Conservation (phyloP, 2,113 vertebrate species). For the Crocuta crocuta region DNA sequence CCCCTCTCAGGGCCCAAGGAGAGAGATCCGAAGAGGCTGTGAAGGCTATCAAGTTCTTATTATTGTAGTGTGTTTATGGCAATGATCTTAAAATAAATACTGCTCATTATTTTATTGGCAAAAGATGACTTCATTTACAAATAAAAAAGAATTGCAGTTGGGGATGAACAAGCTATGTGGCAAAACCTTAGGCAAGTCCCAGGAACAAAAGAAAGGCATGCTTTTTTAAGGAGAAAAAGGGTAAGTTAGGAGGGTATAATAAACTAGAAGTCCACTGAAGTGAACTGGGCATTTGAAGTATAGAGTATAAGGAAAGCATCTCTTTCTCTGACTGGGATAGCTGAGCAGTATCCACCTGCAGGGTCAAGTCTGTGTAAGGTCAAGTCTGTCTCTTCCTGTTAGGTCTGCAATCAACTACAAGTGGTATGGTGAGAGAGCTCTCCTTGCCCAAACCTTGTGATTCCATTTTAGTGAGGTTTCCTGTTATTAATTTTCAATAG, state of each 20-base stretch:
- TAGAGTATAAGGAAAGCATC: not conserved
- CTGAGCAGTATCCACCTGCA: not conserved
- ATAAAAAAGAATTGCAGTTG: not conserved
- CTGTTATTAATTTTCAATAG: not conserved
- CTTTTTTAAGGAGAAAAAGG: not conserved
- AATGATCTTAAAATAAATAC: not conserved
- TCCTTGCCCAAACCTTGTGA: not conserved
- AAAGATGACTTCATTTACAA: not conserved
- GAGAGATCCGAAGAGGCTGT: not conserved
- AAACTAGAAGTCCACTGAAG: not conserved
- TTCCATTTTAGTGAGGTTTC: not conserved
- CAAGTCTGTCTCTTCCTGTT: not conserved
- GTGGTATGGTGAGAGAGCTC: not conserved
- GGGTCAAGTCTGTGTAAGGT: not conserved
- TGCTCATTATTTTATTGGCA: not conserved
- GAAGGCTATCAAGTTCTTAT: conserved; percentile 31
- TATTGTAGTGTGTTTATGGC: conserved; percentile 47
- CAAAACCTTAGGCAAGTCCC: not conserved
- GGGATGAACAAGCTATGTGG: not conserved
- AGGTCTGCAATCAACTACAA: not conserved
- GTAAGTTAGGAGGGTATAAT: not conserved
- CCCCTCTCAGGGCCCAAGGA: not conserved
- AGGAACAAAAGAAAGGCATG: not conserved
- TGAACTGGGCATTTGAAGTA: not conserved
- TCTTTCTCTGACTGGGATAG: not conserved